Percentiles rank a stretch among this genome's conserved stretches.
phyloP scores from a whole-genome alignment of 2,797 vertebrate species.

The Steatocranus sp. region DNA sequence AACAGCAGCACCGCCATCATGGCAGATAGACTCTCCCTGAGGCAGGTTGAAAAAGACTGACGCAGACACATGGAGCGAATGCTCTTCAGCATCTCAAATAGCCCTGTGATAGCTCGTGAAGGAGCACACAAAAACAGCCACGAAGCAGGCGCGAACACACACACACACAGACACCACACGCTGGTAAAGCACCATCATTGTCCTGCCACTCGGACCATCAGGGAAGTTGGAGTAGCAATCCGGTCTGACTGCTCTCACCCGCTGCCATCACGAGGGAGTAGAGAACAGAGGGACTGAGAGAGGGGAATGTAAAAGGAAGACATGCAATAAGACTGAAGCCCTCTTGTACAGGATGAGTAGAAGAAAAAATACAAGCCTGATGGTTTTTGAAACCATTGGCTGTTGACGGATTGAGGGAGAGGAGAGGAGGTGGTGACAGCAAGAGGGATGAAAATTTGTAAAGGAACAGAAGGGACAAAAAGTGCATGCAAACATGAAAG shows the following conservation, averaged over 20 bases:
- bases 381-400: constrained; percentile 15
- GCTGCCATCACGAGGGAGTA: not conserved
- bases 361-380: not conserved
- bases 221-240: constrained; percentile 19
- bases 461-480: constrained; percentile 15
- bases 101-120: constrained; percentile 18
- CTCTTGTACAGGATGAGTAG: not conserved
- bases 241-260: constrained; percentile 18
- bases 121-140: not conserved
- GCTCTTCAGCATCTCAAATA: constrained; percentile 51
- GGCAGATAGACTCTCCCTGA: constrained; percentile 33
- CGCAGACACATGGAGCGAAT: constrained; percentile 21
- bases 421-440: not conserved
- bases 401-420: constrained; percentile 4
- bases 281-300: not conserved
- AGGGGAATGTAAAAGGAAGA: not conserved
- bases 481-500: not conserved
- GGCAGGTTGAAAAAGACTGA: constrained; percentile 31
- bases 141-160: not conserved
- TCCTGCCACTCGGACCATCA: not conserved
- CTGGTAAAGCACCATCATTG: not conserved
- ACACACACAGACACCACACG: not conserved
- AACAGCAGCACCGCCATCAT: constrained; percentile 1
- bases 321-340: not conserved
- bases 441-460: constrained; percentile 1